A percentile compares a stretch with the other conserved stretches of the same genome.
Evolutionary conservation across 2,888 invertebrate genomes (phyloP).

Genomic region (Diogma glabrata): DNA sequence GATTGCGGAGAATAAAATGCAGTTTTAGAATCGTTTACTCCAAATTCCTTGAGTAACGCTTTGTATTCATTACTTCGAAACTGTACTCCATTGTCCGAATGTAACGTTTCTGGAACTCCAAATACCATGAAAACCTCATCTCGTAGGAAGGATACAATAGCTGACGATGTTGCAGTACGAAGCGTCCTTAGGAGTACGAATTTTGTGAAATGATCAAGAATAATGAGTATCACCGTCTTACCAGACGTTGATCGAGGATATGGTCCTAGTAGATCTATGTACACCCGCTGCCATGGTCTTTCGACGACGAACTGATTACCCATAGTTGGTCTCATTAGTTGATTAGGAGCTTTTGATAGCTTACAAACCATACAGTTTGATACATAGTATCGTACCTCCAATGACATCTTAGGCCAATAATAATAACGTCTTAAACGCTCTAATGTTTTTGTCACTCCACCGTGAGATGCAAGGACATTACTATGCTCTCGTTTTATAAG

Average conservation of each 20-base stretch:
- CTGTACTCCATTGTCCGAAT: constrained; percentile 24
- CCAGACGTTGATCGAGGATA: constrained; percentile 2
- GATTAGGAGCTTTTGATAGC: constrained; percentile 8
- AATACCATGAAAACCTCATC: constrained; percentile 20
- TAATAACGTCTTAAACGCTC: too few species aligned
- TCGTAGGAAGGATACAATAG: constrained; percentile 11
- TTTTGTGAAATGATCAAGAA: constrained; percentile 15
- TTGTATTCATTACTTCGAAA: constrained; percentile 14
- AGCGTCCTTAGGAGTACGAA: constrained; percentile 13
- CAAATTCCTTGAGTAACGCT: constrained; percentile 15
- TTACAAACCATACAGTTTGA: constrained; percentile 14
- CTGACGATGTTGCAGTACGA: constrained; percentile 5
- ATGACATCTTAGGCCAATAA: constrained; percentile 17
- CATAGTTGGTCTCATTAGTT: constrained; percentile 12
- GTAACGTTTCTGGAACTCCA: constrained; percentile 12
- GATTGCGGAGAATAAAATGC: constrained; percentile 25
- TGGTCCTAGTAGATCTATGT: neutral
- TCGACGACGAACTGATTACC: constrained; percentile 9
- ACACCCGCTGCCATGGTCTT: neutral
- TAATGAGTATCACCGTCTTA: constrained; percentile 12
- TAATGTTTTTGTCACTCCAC: too few species aligned
- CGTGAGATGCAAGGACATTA: neutral
- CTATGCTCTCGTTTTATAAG: neutral
- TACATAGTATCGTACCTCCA: constrained; percentile 12
- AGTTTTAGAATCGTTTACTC: constrained; percentile 17